Evolutionary conservation across 2,113 vertebrate species (phyloP).

Genomic region (Leucoraja erinaceus): DNA sequence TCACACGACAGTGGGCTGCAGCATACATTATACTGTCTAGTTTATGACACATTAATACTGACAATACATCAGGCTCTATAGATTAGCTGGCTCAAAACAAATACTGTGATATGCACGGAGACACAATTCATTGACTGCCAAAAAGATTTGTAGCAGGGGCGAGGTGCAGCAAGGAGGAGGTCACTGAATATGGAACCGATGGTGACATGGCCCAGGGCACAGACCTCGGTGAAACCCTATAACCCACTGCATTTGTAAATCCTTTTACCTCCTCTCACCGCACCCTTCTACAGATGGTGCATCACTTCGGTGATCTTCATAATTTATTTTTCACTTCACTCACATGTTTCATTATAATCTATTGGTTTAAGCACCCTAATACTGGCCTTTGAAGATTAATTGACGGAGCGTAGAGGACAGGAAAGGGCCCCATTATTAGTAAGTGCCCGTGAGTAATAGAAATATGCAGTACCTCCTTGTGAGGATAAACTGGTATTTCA

Average conservation of each 20-base stretch:
- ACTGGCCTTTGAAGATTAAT: background rate
- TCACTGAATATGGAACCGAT: background rate
- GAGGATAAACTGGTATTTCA: background rate
- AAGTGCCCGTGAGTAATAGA: background rate
- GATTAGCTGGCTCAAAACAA: conserved; percentile 37
- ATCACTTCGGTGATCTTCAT: background rate
- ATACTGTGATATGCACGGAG: conserved; percentile 1
- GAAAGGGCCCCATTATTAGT: background rate
- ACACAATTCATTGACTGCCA: conserved; percentile 25
- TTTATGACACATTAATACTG: conserved; percentile 40
- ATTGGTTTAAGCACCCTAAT: background rate
- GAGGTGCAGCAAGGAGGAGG: background rate
- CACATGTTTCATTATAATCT: background rate
- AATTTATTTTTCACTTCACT: background rate
- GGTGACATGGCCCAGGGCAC: conserved; percentile 20
- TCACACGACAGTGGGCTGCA: conserved; percentile 5
- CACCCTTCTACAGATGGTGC: background rate
- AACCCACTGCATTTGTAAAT: conserved; percentile 16
- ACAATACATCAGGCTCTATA: conserved; percentile 39
- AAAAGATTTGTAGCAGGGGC: conserved; percentile 19
- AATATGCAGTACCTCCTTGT: background rate
- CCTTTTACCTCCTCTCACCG: background rate
- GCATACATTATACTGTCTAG: conserved; percentile 34
- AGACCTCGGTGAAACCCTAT: background rate
- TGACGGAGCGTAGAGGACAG: background rate